A percentile compares a stretch with the other conserved stretches of the same genome.
Evolutionary conservation across 2,113 vertebrate genomes (phyloP).

Genomic region (Ia io): DNA sequence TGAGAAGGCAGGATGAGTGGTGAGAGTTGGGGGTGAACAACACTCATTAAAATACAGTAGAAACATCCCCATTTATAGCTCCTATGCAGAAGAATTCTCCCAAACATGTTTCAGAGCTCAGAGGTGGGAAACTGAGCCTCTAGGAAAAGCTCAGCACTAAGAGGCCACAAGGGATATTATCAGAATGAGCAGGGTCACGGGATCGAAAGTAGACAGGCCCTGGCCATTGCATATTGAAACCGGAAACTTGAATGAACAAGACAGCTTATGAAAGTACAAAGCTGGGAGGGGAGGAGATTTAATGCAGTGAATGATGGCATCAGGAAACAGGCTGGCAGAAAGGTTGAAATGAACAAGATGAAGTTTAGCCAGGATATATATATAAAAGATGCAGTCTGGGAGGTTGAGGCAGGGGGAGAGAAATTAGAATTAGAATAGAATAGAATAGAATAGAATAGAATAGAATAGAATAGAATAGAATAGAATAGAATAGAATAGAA

Average conservation of each 20-base stretch:
- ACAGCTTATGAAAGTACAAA: background rate
- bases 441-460: background rate
- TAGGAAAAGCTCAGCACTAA: background rate
- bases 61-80: background rate
- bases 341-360: background rate
- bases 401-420: background rate
- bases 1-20: constrained; percentile 18
- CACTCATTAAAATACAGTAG: background rate
- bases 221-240: background rate
- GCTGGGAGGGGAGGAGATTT: rapidly evolving
- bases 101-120: background rate
- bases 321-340: background rate
- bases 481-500: background rate
- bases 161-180: background rate
- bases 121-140: background rate
- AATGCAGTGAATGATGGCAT: background rate
- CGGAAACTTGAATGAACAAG: background rate
- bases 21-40: background rate
- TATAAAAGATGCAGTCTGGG: background rate
- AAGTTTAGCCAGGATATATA: background rate
- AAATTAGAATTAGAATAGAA: background rate
- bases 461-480: background rate
- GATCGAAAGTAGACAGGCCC: background rate
- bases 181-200: background rate
- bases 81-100: background rate